phyloP scores from a whole-genome alignment of 2,797 vertebrate genomes.

The Micrastur ruficollis region DNA sequence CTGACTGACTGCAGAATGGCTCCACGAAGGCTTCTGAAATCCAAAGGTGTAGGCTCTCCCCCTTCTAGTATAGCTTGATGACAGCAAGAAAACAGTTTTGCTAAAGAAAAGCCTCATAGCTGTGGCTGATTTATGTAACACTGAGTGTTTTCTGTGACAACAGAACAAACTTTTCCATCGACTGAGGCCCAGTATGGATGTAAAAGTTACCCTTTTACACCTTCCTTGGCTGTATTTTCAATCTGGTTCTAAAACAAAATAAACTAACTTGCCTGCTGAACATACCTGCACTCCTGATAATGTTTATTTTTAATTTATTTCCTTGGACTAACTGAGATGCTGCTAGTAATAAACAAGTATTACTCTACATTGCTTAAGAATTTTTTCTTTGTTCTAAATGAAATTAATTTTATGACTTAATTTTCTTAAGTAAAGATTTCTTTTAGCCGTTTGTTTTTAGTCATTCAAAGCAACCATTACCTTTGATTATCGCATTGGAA shows the following conservation, averaged over 20 bases:
- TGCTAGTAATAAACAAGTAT: not conserved
- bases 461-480: not conserved
- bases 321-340: not conserved
- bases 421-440: not conserved
- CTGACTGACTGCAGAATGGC: not conserved
- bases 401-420: not conserved
- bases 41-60: not conserved
- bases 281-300: not conserved
- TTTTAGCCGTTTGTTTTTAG: not conserved
- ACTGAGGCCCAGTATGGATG: not conserved
- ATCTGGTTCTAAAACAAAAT: not conserved
- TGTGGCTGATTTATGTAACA: not conserved
- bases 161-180: not conserved
- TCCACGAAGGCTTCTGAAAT: not conserved
- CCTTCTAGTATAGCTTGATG: not conserved
- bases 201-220: not conserved
- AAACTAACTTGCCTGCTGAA: not conserved
- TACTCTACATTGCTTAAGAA: not conserved
- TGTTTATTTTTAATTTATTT: not conserved
- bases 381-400: not conserved
- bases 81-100: not conserved
- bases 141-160: not conserved
- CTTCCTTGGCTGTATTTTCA: not conserved
- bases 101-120: not conserved
- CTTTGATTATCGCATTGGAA: not conserved